phyloP scores from a whole-genome alignment of 2,888 invertebrate species.

The Coremacera marginata region DNA sequence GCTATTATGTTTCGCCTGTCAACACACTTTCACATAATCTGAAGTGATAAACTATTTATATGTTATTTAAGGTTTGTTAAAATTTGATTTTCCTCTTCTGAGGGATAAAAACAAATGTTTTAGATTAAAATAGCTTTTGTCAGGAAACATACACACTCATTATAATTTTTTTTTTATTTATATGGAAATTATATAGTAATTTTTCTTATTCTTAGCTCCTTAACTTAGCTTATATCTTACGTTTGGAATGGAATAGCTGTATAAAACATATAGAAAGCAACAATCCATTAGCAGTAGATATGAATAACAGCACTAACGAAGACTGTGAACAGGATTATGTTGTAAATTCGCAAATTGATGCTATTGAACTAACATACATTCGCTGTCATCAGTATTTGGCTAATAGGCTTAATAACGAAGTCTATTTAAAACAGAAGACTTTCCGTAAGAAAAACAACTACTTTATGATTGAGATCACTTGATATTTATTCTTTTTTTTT shows the following conservation, averaged over 20 bases:
- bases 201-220: constrained; percentile 61
- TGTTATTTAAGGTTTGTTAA: too few species aligned
- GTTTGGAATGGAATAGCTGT: constrained; percentile 64
- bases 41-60: too few species aligned
- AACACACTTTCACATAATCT: too few species aligned
- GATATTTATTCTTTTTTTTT: constrained; percentile 44
- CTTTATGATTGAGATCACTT: neutral
- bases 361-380: constrained; percentile 66
- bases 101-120: too few species aligned
- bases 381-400: constrained; percentile 66
- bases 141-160: too few species aligned
- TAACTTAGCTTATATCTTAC: constrained; percentile 62
- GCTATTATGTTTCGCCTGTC: neutral
- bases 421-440: constrained; percentile 57
- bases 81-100: too few species aligned
- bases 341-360: constrained; percentile 59
- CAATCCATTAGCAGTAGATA: constrained; percentile 42
- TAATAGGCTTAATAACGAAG: constrained; percentile 59
- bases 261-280: constrained; percentile 54
- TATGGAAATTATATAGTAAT: too few species aligned
- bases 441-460: constrained; percentile 53
- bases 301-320: constrained; percentile 46
- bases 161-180: too few species aligned
- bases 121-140: too few species aligned
- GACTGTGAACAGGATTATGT: constrained; percentile 51